Evolutionary conservation across 92 coral and sea anemone genomes (phyloP).

Genomic region (Epizoanthus stellaris): DNA sequence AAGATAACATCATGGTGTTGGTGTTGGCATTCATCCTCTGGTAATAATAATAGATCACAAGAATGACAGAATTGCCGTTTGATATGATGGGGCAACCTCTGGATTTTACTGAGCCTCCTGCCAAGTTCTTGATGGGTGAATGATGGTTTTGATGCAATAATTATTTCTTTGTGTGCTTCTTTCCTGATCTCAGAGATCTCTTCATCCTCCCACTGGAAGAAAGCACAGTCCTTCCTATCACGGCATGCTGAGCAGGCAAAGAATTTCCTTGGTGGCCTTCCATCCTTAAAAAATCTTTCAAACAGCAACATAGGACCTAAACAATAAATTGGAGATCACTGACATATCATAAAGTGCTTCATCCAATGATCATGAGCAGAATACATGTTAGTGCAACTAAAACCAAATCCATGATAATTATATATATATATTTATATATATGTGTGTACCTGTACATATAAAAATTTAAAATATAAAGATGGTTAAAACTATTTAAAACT

Average conservation of each 20-base stretch:
- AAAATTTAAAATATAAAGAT: no score
- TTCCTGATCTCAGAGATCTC: constrained; percentile 72
- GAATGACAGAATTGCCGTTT: constrained; percentile 79
- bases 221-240: constrained; percentile 88
- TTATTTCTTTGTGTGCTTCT: constrained; percentile 78
- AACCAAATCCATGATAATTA: no score
- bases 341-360: no score
- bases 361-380: no score
- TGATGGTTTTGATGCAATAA: constrained; percentile 65
- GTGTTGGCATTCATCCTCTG: constrained; percentile 56
- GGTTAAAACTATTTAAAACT: no score
- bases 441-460: no score
- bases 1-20: constrained; percentile 55
- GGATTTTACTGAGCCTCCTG: constrained; percentile 51
- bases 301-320: constrained; percentile 98
- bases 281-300: constrained; percentile 91
- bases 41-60: constrained; percentile 70
- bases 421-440: no score
- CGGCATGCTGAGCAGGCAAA: constrained; percentile 97
- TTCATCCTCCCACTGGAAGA: constrained; percentile 97
- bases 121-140: constrained; percentile 37
- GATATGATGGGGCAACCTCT: constrained; percentile 28
- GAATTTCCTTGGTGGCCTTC: constrained; percentile 70
- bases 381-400: no score
- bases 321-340: background rate